Percentiles rank a stretch among this genome's conserved stretches.
phyloP scores from a whole-genome alignment of 2,113 vertebrate genomes.

The Eleginops maclovinus region DNA sequence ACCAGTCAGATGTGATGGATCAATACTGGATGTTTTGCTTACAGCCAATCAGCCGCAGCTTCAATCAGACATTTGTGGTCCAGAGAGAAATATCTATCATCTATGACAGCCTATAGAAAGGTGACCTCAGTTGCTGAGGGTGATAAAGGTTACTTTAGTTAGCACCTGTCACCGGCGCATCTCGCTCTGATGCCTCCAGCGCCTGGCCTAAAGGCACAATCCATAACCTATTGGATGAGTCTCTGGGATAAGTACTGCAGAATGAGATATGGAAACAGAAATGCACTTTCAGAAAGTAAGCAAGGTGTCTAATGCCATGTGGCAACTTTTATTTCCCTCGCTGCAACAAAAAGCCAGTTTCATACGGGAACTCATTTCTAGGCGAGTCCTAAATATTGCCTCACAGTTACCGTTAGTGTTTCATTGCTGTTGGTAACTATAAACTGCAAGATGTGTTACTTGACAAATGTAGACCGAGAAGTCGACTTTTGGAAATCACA shows the following conservation, averaged over 20 bases:
- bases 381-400: no score
- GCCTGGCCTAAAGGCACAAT: slow-evolving; percentile 64
- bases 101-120: slow-evolving; percentile 72
- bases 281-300: slow-evolving; percentile 57
- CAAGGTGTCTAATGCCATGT: slow-evolving; percentile 7
- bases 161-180: slow-evolving; percentile 73
- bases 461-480: no score
- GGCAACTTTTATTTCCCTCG: not conserved
- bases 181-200: slow-evolving; percentile 68
- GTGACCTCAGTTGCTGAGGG: slow-evolving; percentile 71
- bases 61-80: slow-evolving; percentile 56
- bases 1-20: slow-evolving; percentile 53
- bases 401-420: not conserved
- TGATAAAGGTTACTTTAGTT: slow-evolving; percentile 78
- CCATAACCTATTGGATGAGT: slow-evolving; percentile 72
- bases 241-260: slow-evolving; percentile 68
- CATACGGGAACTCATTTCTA: no score
- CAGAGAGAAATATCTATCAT: slow-evolving; percentile 68
- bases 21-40: slow-evolving; percentile 61
- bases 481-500: slow-evolving; percentile 25
- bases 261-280: slow-evolving; percentile 70
- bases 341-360: not conserved
- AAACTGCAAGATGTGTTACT: not conserved
- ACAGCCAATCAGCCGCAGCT: slow-evolving; percentile 66
- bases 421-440: not conserved